These are phyloP conservation scores for Apostichopus californicus DNA, from an alignment of 35 echinoderm and acorn worm genomes.

Conservation along the genomic window DNA sequence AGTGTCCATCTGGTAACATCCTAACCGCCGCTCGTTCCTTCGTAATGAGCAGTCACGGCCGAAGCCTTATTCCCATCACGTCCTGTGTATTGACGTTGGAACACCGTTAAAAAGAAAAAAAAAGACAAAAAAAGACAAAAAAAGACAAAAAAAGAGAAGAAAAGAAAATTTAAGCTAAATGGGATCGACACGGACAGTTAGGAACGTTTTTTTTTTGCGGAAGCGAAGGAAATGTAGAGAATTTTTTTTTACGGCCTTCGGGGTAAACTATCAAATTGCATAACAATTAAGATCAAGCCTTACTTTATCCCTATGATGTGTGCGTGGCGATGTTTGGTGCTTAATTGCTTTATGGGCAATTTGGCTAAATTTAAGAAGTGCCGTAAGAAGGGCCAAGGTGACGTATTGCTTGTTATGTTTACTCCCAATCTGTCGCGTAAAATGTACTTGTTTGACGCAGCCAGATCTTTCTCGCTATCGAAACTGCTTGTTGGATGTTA, in stretches of 20 bases:
- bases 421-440: constrained; percentile 13
- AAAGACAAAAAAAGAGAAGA: too few species aligned
- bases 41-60: constrained; percentile 26
- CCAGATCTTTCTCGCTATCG: not conserved
- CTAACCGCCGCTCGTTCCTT: not conserved
- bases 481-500: not conserved
- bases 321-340: not conserved
- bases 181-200: constrained; percentile 15
- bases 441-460: not conserved
- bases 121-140: too few species aligned
- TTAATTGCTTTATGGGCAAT: constrained; percentile 31
- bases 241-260: constrained; percentile 19
- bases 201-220: constrained; percentile 1
- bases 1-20: not conserved
- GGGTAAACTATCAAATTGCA: constrained; percentile 44
- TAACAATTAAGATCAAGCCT: constrained; percentile 24
- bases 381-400: not conserved
- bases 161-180: constrained; percentile 26
- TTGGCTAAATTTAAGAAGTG: constrained; percentile 42
- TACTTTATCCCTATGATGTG: not conserved
- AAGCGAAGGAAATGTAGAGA: not conserved
- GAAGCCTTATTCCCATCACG: constrained; percentile 34
- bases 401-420: constrained; percentile 16
- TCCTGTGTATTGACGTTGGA: not conserved
- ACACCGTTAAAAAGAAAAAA: not conserved